These are phyloP conservation scores for Caenorhabditis drosophilae DNA, from an alignment of 2,888 invertebrate genomes.

Conservation along the genomic window DNA sequence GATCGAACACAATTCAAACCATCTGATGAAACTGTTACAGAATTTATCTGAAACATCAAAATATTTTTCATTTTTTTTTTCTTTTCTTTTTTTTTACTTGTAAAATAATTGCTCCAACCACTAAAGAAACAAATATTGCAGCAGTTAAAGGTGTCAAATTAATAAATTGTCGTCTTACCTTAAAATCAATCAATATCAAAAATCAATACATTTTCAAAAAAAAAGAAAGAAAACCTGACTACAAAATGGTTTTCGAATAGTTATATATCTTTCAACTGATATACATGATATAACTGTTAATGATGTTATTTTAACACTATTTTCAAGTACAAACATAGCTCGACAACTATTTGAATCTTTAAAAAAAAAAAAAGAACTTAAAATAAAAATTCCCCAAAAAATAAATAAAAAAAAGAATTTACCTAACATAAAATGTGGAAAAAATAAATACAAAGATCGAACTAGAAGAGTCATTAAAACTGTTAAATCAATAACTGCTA, in stretches of 20 bases:
- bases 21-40: constrained; percentile 46
- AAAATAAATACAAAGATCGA: constrained; percentile 54
- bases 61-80: too few relatives aligned
- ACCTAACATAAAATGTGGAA: constrained; percentile 63
- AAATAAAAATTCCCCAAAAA: constrained; percentile 1
- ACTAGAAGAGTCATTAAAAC: constrained; percentile 61
- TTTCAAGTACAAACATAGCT: constrained; percentile 61
- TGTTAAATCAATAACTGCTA: constrained; percentile 63
- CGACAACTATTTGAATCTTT: constrained; percentile 56
- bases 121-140: constrained; percentile 44
- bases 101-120: constrained; percentile 53
- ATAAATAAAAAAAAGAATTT: too few relatives aligned
- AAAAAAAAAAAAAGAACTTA: constrained; percentile 3
- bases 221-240: constrained; percentile 39
- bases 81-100: constrained; percentile 34
- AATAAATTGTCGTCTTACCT: constrained; percentile 61
- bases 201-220: not conserved
- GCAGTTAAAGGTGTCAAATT: constrained; percentile 62
- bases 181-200: too few relatives aligned
- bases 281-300: constrained; percentile 65
- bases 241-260: constrained; percentile 66
- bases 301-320: constrained; percentile 62
- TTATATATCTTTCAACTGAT: constrained; percentile 63
- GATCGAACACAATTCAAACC: constrained; percentile 54
- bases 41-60: constrained; percentile 41